Percentiles rank a stretch among this genome's conserved stretches.
Evolutionary conservation across 2,797 vertebrate species (phyloP).

Genomic region (Crenuchus spilurus): DNA sequence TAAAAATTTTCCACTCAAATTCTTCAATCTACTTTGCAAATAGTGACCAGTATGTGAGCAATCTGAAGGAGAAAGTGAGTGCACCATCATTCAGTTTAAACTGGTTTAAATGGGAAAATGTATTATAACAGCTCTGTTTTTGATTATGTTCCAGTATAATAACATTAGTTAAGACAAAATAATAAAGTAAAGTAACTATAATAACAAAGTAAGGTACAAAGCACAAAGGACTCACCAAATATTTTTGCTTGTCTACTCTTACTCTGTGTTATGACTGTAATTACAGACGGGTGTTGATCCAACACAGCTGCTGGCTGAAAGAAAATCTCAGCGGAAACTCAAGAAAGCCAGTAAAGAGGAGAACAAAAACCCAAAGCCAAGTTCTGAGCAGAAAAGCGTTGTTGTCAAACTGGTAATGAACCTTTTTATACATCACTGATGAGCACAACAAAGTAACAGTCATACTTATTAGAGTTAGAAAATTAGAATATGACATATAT

Average conservation of each 20-base stretch:
- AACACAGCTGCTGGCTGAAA: constrained; percentile 72
- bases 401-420: constrained; percentile 75
- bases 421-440: neutral
- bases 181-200: neutral
- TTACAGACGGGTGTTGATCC: constrained; percentile 89
- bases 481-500: too few relatives aligned
- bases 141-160: neutral
- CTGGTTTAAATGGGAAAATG: too few relatives aligned
- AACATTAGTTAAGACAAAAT: neutral
- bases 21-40: constrained; percentile 96
- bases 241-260: constrained; percentile 6
- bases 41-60: constrained; percentile 86
- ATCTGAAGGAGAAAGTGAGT: constrained; percentile 90
- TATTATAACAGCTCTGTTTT: neutral
- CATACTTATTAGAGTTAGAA: too few relatives aligned
- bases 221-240: neutral
- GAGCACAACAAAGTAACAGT: too few relatives aligned
- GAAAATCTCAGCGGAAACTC: constrained; percentile 76
- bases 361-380: constrained; percentile 52
- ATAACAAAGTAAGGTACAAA: neutral
- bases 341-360: constrained; percentile 60
- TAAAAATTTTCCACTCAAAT: constrained; percentile 97
- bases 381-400: constrained; percentile 61
- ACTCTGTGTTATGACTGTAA: neutral
- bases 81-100: neutral